These are phyloP conservation scores for Branchellion lobata DNA, from an alignment of 2,888 invertebrate species.

Conservation along the genomic window DNA sequence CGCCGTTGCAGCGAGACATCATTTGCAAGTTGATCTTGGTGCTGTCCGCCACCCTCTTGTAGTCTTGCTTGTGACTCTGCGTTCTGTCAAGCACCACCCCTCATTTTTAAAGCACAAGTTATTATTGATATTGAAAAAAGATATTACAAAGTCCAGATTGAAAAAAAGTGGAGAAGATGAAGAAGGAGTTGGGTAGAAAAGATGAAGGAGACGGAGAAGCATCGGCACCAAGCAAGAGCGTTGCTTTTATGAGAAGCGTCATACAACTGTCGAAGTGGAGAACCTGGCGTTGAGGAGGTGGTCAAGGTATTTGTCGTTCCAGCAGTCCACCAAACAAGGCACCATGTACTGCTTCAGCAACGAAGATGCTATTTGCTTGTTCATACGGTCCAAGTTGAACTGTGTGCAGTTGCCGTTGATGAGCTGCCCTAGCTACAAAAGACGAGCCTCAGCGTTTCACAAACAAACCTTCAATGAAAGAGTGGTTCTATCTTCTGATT, in stretches of 20 bases:
- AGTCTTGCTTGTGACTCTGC: no score
- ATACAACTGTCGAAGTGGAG: no score
- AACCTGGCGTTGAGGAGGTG: background rate
- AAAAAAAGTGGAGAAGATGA: background rate
- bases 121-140: no score
- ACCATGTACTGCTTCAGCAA: background rate
- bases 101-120: no score
- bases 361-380: background rate
- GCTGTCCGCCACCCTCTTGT: background rate
- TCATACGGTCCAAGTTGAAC: background rate
- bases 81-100: no score
- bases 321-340: background rate
- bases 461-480: background rate
- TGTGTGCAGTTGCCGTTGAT: background rate
- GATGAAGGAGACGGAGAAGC: background rate
- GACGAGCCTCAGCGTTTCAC: no score
- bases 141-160: no score
- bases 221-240: no score
- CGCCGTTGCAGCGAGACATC: background rate
- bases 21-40: slow-evolving; percentile 21
- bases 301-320: slow-evolving; percentile 1
- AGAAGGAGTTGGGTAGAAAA: background rate
- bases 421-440: no score
- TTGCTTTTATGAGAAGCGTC: no score
- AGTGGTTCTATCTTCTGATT: background rate